phyloP scores from a whole-genome alignment of 2,113 vertebrate species.

The Andinoacara biseriatus region DNA sequence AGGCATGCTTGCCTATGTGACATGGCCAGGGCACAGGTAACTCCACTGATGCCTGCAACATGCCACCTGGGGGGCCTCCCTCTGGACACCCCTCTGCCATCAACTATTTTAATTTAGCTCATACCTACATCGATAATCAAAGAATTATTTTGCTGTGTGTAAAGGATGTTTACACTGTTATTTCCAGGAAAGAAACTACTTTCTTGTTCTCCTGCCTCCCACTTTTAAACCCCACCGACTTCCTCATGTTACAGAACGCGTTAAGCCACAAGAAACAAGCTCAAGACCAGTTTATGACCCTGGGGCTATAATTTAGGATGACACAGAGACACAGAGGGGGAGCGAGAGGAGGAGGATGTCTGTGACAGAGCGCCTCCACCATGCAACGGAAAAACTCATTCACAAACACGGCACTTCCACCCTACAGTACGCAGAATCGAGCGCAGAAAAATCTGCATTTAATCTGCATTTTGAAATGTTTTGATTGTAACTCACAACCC shows the following conservation, averaged over 20 bases:
- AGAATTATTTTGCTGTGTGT: rapidly evolving
- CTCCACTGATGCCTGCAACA: neutral
- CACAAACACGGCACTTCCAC: rapidly evolving
- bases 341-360: slow-evolving; percentile 12
- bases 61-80: neutral
- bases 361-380: slow-evolving; percentile 14
- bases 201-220: neutral
- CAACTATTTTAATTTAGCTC: neutral
- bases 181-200: neutral
- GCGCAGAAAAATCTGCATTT: neutral
- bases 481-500: neutral
- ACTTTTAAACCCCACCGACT: neutral
- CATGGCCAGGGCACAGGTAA: neutral
- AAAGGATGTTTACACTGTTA: neutral
- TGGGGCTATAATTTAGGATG: neutral
- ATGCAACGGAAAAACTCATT: neutral
- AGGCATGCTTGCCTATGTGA: neutral
- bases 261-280: neutral
- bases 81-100: neutral
- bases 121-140: neutral
- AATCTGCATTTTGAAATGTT: neutral
- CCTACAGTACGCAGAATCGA: neutral
- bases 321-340: neutral
- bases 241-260: neutral
- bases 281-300: slow-evolving; percentile 6